Base-by-base conservation (phyloP, 2,888 invertebrate species). In the Drosophila falleni region DNA sequence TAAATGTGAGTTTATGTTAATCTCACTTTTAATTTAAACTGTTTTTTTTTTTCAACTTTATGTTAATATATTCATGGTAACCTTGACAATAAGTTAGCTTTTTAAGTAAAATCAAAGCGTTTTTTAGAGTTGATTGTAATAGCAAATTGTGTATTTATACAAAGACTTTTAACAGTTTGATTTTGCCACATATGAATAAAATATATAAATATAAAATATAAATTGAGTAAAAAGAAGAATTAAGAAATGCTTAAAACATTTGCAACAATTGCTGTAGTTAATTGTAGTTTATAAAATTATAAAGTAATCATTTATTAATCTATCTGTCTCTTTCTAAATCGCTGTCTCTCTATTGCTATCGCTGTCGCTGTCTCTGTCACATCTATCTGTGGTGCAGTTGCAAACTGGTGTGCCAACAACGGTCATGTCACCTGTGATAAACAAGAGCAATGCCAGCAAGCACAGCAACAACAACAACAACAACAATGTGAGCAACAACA, bases 351-450 rank as follows among this genome's bases (percentile, higher is more conserved):
- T 35, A 56, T 68, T 62, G n/a, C 23, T 13, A 2, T 23, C 23
- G 13, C 44, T 23, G 6, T 33, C 16, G 13, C 47, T 39, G 29
- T 72, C 77, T 74, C 71, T 72, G 19, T 61, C 44, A 53, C 44
- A 35, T 33, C 31, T 13, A 19, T 33, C 26, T 4, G 65, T 79
- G 19, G 19, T 19, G 71, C 84, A 91, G 91, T 81, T 89, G 72
- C 89, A 89, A 88, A 89, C 87, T 66, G 83, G 88, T 74, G 80
- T 90, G 88, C 89, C 91, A 74, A 89, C 90, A 76, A 90, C 91
- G 74, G 85, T 90, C 83, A 88, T 91, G 81, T 90, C 92, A 87
- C 84, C 92, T 92, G 92, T 92, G 92, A 92, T 92, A 91, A 90
- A 79, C 78, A 89, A 90, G 87, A 88, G 83, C 78, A 85, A 71